Evolutionary conservation across 2,113 vertebrate species (phyloP).

Genomic region (Harpagus bidentatus): DNA sequence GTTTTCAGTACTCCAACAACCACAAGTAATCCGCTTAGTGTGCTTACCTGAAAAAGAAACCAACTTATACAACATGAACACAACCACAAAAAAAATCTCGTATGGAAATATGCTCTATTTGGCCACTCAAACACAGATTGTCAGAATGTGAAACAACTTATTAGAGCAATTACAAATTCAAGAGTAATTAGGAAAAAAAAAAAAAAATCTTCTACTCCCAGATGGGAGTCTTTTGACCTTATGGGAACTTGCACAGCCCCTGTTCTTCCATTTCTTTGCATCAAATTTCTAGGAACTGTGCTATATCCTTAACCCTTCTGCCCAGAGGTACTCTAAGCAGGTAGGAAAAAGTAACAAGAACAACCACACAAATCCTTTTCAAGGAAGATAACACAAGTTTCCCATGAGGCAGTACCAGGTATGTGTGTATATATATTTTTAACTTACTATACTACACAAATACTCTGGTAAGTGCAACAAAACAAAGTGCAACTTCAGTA

Average conservation of each 20-base stretch:
- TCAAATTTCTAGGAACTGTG: background rate
- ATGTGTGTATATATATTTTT: background rate
- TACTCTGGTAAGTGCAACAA: background rate
- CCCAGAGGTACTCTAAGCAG: background rate
- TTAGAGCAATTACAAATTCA: background rate
- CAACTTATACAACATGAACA: background rate
- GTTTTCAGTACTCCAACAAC: conserved; percentile 93
- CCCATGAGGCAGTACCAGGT: background rate
- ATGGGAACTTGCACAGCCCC: background rate
- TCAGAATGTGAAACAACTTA: background rate
- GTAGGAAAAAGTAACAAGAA: background rate
- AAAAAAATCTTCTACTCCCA: background rate
- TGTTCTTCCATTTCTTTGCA: background rate
- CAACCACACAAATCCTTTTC: background rate
- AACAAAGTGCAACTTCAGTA: background rate
- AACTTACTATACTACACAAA: background rate
- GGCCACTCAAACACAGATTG: background rate
- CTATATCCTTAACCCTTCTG: background rate
- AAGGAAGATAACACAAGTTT: background rate
- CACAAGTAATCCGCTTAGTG: conserved; percentile 92
- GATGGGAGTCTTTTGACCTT: background rate
- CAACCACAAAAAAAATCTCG: background rate
- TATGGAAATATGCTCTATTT: background rate
- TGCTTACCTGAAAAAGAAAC: conserved; percentile 87
- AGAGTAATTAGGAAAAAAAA: background rate